A percentile compares a stretch with the other conserved stretches of the same genome.
These are phyloP conservation scores for Morinoia aosen DNA, from an alignment of 2,888 invertebrate genomes.

Conservation along the genomic window DNA sequence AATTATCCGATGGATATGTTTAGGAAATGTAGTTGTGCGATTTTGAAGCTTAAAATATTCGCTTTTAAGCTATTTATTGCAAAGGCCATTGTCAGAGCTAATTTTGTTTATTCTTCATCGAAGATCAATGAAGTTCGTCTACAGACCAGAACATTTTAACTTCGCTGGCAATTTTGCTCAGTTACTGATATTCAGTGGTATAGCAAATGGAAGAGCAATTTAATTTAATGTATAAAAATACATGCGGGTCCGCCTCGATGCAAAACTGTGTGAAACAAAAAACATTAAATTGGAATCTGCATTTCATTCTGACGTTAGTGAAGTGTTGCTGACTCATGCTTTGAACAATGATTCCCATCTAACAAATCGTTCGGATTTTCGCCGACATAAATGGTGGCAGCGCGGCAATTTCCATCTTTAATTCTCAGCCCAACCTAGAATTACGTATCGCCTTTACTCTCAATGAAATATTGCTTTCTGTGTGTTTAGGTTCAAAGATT, in stretches of 20 bases:
- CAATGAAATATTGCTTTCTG: background rate
- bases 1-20: background rate
- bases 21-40: background rate
- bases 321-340: slow-evolving; percentile 18
- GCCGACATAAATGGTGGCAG: background rate
- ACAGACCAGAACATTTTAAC: background rate
- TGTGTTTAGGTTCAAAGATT: background rate
- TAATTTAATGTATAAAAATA: background rate
- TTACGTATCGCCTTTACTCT: background rate
- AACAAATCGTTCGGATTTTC: background rate
- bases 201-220: background rate
- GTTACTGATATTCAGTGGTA: background rate
- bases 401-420: background rate
- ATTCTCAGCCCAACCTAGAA: background rate
- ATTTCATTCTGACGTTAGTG: background rate
- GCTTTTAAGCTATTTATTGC: background rate
- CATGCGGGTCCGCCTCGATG: background rate
- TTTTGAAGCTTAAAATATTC: background rate
- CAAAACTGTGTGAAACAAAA: background rate
- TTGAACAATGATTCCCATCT: slow-evolving; percentile 21
- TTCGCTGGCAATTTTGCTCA: background rate
- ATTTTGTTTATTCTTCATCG: background rate
- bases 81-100: background rate
- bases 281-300: slow-evolving; percentile 1
- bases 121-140: background rate